phyloP scores from a whole-genome alignment of 2,888 invertebrate species.

The Dastarcus helophoroides region DNA sequence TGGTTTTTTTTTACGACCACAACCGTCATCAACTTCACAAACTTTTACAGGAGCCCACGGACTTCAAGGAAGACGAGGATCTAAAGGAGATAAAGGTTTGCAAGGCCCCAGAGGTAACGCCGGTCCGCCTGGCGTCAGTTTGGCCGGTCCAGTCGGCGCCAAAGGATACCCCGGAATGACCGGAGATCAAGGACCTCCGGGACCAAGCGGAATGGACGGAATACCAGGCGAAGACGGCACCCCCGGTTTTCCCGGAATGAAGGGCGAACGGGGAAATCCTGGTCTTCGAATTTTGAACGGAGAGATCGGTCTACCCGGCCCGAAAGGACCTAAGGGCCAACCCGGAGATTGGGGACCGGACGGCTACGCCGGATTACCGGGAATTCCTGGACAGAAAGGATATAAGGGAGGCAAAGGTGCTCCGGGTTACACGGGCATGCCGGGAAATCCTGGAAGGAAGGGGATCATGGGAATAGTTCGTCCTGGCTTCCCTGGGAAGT shows the following conservation, averaged over 20 bases:
- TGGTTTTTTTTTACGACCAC: too few species aligned
- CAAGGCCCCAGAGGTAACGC: constrained; percentile 40
- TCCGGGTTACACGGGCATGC: constrained; percentile 30
- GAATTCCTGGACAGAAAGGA: constrained; percentile 30
- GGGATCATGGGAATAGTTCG: constrained; percentile 29
- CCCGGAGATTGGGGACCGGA: constrained; percentile 32
- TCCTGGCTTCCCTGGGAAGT: constrained; percentile 30
- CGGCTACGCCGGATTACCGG: constrained; percentile 31
- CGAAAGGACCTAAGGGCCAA: constrained; percentile 31
- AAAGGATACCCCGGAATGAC: constrained; percentile 57
- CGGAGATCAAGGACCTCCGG: constrained; percentile 55
- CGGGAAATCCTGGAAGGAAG: constrained; percentile 29
- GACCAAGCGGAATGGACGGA: constrained; percentile 35
- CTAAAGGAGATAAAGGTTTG: constrained; percentile 40
- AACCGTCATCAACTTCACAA: too few species aligned
- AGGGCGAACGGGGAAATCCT: constrained; percentile 45
- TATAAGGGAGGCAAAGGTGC: constrained; percentile 31
- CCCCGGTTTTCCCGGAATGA: constrained; percentile 32
- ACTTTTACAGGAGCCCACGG: constrained; percentile 39
- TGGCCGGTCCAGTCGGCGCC: constrained; percentile 45
- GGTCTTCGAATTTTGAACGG: constrained; percentile 44
- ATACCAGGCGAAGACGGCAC: constrained; percentile 20
- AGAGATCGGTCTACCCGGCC: constrained; percentile 34
- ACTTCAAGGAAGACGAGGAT: constrained; percentile 46
- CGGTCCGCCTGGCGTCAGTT: constrained; percentile 29